These are phyloP conservation scores for Acanthisitta chloris DNA, from an alignment of 2,113 vertebrate species.

Conservation along the genomic window DNA sequence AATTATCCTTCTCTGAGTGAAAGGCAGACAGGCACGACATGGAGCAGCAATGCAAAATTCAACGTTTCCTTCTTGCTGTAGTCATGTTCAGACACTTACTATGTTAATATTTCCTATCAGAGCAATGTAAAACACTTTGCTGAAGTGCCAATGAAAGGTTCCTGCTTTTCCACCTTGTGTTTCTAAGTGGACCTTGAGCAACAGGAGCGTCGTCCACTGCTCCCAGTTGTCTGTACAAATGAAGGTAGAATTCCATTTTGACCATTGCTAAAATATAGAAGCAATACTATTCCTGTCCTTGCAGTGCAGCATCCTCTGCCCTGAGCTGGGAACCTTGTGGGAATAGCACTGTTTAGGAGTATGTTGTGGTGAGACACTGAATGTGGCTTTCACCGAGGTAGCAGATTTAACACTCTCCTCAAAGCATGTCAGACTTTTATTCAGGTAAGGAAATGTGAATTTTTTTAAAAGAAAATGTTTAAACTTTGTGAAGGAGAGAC, in stretches of 20 bases:
- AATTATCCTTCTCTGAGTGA: neutral
- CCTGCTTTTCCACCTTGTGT: neutral
- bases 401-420: too few species aligned
- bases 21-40: neutral
- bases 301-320: neutral
- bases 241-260: neutral
- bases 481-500: neutral
- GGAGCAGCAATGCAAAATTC: neutral
- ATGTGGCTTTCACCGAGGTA: neutral
- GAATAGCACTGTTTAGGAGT: neutral
- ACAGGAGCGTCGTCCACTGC: neutral
- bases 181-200: neutral
- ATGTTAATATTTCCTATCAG: neutral
- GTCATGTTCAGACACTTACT: accelerated
- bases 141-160: neutral
- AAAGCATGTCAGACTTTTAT: too few species aligned
- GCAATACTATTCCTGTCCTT: accelerated
- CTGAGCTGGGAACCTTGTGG: neutral
- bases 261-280: neutral
- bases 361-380: neutral
- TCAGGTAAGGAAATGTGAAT: neutral
- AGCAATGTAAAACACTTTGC: neutral
- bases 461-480: neutral
- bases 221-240: neutral
- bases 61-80: neutral